Evolutionary conservation across 2,888 invertebrate genomes (phyloP).

Genomic region (Atethmia centrago): DNA sequence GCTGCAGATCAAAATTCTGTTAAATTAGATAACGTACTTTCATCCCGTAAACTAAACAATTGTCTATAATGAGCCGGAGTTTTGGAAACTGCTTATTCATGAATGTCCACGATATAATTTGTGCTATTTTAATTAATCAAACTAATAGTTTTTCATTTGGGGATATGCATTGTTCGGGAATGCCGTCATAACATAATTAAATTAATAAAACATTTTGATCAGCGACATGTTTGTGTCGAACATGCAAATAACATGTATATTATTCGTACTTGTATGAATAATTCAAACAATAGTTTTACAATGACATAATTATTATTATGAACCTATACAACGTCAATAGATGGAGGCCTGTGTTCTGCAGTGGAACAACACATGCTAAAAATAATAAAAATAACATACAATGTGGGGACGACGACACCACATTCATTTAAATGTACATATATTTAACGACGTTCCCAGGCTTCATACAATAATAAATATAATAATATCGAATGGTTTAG

Average conservation of each 20-base stretch:
- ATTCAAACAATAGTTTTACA: neutral
- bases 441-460: neutral
- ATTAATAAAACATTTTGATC: no score
- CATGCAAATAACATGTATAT: neutral
- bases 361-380: no score
- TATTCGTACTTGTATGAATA: neutral
- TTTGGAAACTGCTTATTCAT: neutral
- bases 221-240: no score
- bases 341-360: no score
- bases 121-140: constrained; percentile 8
- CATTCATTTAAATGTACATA: no score
- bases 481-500: neutral
- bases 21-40: neutral
- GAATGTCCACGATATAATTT: neutral
- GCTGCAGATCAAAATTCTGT: neutral
- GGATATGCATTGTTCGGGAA: constrained; percentile 13
- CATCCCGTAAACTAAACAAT: neutral
- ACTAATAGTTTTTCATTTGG: no score
- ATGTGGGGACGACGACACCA: no score
- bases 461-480: neutral
- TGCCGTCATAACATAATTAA: neutral
- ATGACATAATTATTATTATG: neutral
- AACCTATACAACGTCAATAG: neutral
- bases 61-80: neutral
- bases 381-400: no score